Base-by-base conservation (phyloP, 2,797 vertebrate genomes). In the Scarus forsteni region DNA sequence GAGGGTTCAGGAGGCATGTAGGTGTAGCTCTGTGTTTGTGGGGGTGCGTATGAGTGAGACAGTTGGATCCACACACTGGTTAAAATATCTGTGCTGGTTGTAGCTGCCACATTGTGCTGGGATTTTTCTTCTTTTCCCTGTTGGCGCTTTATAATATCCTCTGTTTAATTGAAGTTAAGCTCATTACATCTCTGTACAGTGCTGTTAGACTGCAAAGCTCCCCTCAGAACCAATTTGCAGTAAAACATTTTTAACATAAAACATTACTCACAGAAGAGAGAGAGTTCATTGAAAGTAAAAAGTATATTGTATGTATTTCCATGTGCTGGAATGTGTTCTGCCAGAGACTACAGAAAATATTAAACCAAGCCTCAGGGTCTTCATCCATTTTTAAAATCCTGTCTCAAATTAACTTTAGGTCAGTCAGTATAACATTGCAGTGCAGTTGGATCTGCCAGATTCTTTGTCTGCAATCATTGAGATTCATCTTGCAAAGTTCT, bases 21-120 rank as follows among this genome's bases (percentile, higher is more conserved):
- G 62, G 55, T 49, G 54, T 56, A 38, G 50, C 50, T 38, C 8
- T 16, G 44, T 53, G 57, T 60, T 43, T 64, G 56, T n/a, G 16
- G 18, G 57, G 15, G 53, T n/a, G 50, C 54, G 43, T 35, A 38
- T 36, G 18, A 60, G 56, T 44, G 68, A 56, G 49, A 27, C 16
- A 42, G 40, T 19, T 64, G 44, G 10, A 62, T 27, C 49, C 27
- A 34, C 13, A 50, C 67, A 49, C 13, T 7, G 34, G 27, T 54
- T 50, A 36, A 60, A 55, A 39, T 43, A 52, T 42, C 16, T 52
- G 49, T 1, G 49, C 45, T 60, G 50, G 61, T 64, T 15, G 57
- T 63, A 43, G 44, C 36, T 7, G 27, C 34, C 15, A 11, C 52
- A 44, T 49, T 56, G 60, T 16, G 10, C 40, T 34, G 11, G 5